Base-by-base conservation (phyloP, 1,140 invertebrate species). In the Trichomalopsis sarcophagae region DNA sequence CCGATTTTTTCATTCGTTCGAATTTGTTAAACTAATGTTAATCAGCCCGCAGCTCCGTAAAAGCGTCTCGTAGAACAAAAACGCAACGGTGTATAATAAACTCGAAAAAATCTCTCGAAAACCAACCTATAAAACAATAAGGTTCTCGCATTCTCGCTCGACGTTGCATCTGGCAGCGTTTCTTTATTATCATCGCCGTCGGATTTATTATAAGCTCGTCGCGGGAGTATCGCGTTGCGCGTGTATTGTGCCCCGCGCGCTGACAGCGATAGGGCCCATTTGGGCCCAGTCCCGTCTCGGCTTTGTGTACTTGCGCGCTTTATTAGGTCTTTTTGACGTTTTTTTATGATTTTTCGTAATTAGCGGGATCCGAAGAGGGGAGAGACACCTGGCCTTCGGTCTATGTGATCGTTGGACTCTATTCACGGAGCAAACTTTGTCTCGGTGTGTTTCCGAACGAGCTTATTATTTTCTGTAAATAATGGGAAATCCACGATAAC, bases 201-300 rank as follows among this genome's bases (percentile, higher is more conserved):
- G 27, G 76, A 73, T 47, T 76, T 81, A 50, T 73, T 77, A 68
- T 69, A 30, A 78, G 2, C 6, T 44, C 69, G 13, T 9, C 40
- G 17, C 13, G 23, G 27, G 81, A 85, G 89, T 91, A 90, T 92
- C 91, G 87, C 88, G 89, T 92, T 92, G 89, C 90, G 40, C 90
- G 89, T 91, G 33, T 91, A 89, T 91, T 92, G 90, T 91, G 86
- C 87, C 82, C 55, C 17, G 21, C 27, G 14, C 17, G 80, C 85
- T 88, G 90, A 92, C 91, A 92, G 90, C 89, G 91, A 92, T 92
- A 92, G 89, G 90, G 90, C 91, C 91, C 90, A 91, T 91, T 91
- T 92, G 50, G 77, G 69, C 69, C 77, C 4, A 44, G 40, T 17
- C 21, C 62, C 69, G 69, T 84, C 40, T 17, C 62, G 55, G 55